phyloP scores from a whole-genome alignment of 2,113 vertebrate species.

The Eurystomus gularis region DNA sequence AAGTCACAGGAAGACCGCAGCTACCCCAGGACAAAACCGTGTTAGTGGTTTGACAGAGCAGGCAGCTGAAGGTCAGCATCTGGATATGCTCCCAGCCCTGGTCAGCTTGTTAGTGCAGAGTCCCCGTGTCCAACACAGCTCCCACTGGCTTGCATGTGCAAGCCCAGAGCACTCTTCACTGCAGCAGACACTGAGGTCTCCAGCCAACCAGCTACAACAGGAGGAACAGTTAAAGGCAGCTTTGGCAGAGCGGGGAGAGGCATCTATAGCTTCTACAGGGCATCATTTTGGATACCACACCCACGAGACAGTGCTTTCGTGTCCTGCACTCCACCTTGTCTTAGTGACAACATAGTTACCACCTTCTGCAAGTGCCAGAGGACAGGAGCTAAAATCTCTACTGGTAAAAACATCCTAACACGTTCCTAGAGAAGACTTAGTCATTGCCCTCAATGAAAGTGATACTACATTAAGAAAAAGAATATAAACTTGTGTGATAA shows the following conservation, averaged over 20 bases:
- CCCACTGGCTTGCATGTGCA: not conserved
- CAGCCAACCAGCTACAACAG: not conserved
- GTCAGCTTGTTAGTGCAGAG: not conserved
- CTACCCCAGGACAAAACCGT: rapidly evolving
- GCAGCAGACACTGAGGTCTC: not conserved
- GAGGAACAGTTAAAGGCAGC: not conserved
- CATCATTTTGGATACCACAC: not conserved
- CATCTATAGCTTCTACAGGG: not conserved
- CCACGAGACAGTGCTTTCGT: not conserved
- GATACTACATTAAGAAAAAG: not conserved
- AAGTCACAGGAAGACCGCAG: rapidly evolving
- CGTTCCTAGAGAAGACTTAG: not conserved
- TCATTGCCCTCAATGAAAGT: not conserved
- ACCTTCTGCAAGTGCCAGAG: not conserved
- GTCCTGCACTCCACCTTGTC: not conserved
- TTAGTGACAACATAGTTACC: too few relatives aligned
- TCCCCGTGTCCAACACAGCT: not conserved
- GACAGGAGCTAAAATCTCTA: not conserved
- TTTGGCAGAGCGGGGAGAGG: not conserved
- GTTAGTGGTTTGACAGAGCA: not conserved
- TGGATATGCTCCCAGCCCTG: not conserved
- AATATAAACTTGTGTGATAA: not conserved
- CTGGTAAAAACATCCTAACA: not conserved
- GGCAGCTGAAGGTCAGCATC: not conserved
- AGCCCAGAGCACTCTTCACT: rapidly evolving